Conservation (phyloP, 2,797 vertebrate genomes). For the Gephyroberyx darwinii region DNA sequence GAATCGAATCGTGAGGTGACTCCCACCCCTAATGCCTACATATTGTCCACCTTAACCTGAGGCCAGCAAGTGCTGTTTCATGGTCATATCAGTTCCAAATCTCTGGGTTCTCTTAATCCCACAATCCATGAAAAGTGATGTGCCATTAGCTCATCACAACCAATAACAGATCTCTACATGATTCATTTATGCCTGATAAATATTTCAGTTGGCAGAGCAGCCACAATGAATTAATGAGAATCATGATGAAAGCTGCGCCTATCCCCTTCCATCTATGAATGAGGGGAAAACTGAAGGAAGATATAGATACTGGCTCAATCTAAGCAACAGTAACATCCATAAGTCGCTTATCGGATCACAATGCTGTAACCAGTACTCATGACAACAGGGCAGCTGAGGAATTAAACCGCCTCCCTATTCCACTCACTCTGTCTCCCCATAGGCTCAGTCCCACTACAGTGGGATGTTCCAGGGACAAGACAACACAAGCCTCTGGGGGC, state of each 20-base stretch:
- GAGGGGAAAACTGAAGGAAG: constrained; percentile 21
- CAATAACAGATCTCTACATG: constrained; percentile 65
- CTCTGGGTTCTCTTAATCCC: constrained; percentile 34
- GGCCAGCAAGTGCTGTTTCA: constrained; percentile 29
- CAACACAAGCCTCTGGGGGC: constrained; percentile 62
- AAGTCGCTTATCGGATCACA: constrained; percentile 76
- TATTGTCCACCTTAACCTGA: constrained; percentile 17
- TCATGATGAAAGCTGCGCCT: constrained; percentile 37
- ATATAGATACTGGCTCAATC: constrained; percentile 60
- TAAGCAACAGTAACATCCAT: constrained; percentile 66
- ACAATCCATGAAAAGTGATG: constrained; percentile 46
- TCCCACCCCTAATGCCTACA: background rate
- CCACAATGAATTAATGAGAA: constrained; percentile 68
- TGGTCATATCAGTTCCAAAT: constrained; percentile 41
- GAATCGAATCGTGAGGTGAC: no score
- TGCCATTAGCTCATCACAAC: constrained; percentile 50
- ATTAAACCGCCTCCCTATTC: constrained; percentile 66
- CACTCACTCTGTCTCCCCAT: constrained; percentile 65
- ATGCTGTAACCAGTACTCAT: constrained; percentile 64
- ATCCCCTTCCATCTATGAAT: constrained; percentile 61
- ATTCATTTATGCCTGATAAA: constrained; percentile 76
- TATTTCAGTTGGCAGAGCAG: constrained; percentile 71
- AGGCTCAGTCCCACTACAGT: constrained; percentile 56
- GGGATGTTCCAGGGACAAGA: constrained; percentile 57
- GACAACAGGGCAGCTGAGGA: constrained; percentile 69